These are phyloP conservation scores for Caenorhabditis sinica DNA, from an alignment of 2,888 invertebrate species.

Conservation along the genomic window DNA sequence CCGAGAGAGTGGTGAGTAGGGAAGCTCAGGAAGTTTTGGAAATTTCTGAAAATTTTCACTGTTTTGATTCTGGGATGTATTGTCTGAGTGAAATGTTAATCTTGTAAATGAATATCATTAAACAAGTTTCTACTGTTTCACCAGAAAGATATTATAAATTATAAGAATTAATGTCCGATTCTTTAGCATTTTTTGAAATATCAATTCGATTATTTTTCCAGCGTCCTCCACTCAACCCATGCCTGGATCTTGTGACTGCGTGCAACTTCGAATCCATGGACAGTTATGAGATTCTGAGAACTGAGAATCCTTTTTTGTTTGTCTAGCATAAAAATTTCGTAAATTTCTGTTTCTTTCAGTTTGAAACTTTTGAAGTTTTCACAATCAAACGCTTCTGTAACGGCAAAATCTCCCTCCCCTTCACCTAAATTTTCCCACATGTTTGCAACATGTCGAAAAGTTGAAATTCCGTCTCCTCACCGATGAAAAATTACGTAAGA, in stretches of 20 bases:
- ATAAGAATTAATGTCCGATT: too few relatives aligned
- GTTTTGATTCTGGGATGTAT: too few relatives aligned
- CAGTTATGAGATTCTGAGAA: conserved; percentile 30
- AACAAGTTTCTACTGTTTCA: too few relatives aligned
- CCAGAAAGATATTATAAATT: too few relatives aligned
- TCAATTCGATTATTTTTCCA: conserved; percentile 3
- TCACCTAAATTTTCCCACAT: not conserved
- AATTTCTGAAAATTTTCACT: not conserved
- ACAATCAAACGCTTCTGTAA: too few relatives aligned
- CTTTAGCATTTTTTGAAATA: too few relatives aligned
- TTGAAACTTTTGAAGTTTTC: not conserved
- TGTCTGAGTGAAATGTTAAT: too few relatives aligned
- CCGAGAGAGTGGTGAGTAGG: conserved; percentile 29
- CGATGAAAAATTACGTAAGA: conserved; percentile 35
- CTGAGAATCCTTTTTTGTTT: conserved; percentile 53
- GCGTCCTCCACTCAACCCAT: conserved; percentile 51
- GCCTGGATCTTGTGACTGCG: conserved; percentile 44
- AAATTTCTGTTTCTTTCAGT: conserved; percentile 9
- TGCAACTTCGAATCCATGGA: conserved; percentile 57
- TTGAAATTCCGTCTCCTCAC: not conserved
- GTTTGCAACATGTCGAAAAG: conserved; percentile 17
- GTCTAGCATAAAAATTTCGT: not conserved
- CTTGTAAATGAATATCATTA: too few relatives aligned
- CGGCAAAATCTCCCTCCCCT: not conserved
- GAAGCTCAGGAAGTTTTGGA: too few relatives aligned